These are phyloP conservation scores for Trichopoda pennipes DNA, from an alignment of 2,888 invertebrate genomes.

Conservation along the genomic window DNA sequence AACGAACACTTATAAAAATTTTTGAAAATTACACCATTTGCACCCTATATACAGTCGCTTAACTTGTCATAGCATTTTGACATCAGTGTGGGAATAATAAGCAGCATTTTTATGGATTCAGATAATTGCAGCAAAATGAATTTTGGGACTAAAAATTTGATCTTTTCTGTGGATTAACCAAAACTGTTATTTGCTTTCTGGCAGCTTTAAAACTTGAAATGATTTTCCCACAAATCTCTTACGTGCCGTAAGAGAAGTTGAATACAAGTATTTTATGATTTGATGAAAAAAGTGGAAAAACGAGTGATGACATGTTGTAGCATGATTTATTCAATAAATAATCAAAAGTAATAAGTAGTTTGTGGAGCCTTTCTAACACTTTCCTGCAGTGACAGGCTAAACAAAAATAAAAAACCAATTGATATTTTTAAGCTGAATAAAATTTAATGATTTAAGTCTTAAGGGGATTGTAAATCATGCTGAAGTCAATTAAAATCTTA, in stretches of 20 bases:
- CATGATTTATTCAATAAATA: constrained; percentile 49
- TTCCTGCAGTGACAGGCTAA: background rate
- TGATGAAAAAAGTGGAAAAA: constrained; percentile 37
- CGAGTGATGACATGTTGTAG: constrained; percentile 26
- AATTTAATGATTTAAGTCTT: constrained; percentile 21
- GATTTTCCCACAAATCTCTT: constrained; percentile 40
- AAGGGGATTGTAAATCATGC: constrained; percentile 36
- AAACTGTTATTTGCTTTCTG: background rate
- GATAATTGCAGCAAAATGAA: background rate
- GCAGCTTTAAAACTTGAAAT: background rate
- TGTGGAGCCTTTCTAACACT: constrained; percentile 19
- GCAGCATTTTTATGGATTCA: no score
- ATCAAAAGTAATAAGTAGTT: constrained; percentile 3
- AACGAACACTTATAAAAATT: no score
- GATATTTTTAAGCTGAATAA: constrained; percentile 1
- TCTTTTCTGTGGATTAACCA: background rate
- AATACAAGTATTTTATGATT: constrained; percentile 1
- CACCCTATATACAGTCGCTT: no score
- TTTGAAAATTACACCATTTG: no score
- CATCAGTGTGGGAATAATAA: no score
- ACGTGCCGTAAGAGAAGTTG: constrained; percentile 9
- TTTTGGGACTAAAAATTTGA: background rate
- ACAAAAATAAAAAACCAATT: constrained; percentile 3
- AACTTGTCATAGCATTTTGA: no score
- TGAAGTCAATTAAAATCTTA: constrained; percentile 5